Evolutionary conservation across 2,888 invertebrate genomes (phyloP).

Genomic region (Caenorhabditis parvicauda): DNA sequence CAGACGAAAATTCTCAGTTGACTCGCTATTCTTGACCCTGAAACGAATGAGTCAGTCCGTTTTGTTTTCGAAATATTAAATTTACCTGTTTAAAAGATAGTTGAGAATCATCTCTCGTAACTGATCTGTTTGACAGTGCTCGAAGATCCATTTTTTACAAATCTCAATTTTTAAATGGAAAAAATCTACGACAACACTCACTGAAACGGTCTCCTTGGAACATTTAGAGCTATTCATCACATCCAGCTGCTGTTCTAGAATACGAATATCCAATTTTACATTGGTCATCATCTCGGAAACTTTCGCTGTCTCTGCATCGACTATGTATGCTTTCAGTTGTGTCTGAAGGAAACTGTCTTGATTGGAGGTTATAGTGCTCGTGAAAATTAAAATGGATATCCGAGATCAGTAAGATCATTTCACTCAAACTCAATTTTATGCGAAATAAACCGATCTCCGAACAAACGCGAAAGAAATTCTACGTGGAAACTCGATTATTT

Average conservation of each 20-base stretch:
- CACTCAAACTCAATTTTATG: too few relatives aligned
- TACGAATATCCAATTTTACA: conserved; percentile 11
- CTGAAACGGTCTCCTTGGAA: conserved; percentile 21
- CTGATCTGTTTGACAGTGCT: conserved; percentile 78
- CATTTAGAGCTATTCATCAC: conserved; percentile 11
- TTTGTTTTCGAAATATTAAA: not conserved
- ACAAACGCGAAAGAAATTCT: too few relatives aligned
- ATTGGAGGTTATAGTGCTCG: too few relatives aligned
- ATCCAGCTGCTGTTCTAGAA: conserved; percentile 3
- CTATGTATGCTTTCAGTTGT: too few relatives aligned
- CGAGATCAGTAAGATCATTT: too few relatives aligned
- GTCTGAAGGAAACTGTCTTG: too few relatives aligned
- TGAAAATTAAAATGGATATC: too few relatives aligned
- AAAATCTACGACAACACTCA: conserved; percentile 1
- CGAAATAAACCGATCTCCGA: too few relatives aligned
- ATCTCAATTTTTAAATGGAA: conserved; percentile 67
- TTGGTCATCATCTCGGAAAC: too few relatives aligned
- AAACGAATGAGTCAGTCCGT: conserved; percentile 49
- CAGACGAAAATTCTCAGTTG: conserved; percentile 84
- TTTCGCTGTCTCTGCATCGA: too few relatives aligned
- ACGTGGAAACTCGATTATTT: too few relatives aligned
- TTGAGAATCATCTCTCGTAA: conserved; percentile 74
- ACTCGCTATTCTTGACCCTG: conserved; percentile 71
- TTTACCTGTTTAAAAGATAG: conserved; percentile 46
- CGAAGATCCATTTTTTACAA: conserved; percentile 96